Percentiles rank a stretch among this genome's conserved stretches.
These are phyloP conservation scores for Ctenopoma multispine DNA, from an alignment of 2,797 vertebrate species.

Conservation along the genomic window DNA sequence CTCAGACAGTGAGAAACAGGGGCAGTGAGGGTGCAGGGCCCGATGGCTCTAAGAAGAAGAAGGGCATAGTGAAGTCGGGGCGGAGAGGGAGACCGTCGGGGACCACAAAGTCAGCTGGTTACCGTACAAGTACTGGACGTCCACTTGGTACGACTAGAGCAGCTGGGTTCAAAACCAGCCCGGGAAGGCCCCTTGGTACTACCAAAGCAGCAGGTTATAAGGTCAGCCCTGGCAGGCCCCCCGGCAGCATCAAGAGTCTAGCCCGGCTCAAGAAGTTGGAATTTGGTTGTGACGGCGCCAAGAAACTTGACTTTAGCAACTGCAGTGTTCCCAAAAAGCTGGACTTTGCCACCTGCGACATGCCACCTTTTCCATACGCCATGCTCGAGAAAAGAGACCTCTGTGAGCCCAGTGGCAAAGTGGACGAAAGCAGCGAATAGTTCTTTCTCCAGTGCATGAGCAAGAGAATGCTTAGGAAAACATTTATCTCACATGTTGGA, in stretches of 20 bases:
- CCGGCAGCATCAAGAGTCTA: constrained; percentile 98
- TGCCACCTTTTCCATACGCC: constrained; percentile 90
- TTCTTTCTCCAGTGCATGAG: constrained; percentile 46
- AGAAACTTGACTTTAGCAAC: constrained; percentile 77
- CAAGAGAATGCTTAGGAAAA: constrained; percentile 44
- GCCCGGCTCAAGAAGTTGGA: constrained; percentile 90
- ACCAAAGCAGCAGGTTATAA: constrained; percentile 99
- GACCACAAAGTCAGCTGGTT: constrained; percentile 98
- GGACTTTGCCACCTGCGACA: constrained; percentile 88
- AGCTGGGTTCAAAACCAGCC: constrained; percentile 99
- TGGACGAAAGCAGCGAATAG: constrained; percentile 89
- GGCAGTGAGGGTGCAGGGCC: constrained; percentile 84
- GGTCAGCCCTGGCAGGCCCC: constrained; percentile 98
- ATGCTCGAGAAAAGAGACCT: constrained; percentile 93
- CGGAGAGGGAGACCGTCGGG: constrained; percentile 95
- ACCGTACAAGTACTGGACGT: constrained; percentile 98
- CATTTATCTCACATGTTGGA: constrained; percentile 40
- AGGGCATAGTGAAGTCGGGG: constrained; percentile 92
- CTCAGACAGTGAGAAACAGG: constrained; percentile 90
- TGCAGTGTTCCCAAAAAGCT: constrained; percentile 80
- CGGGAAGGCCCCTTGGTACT: constrained; percentile 96
- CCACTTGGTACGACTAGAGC: constrained; percentile 98
- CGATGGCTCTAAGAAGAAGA: constrained; percentile 96
- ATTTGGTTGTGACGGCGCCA: constrained; percentile 82
- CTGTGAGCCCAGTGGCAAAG: constrained; percentile 89